Conservation (phyloP, 2,113 vertebrate genomes). For the Pedetes capensis region DNA sequence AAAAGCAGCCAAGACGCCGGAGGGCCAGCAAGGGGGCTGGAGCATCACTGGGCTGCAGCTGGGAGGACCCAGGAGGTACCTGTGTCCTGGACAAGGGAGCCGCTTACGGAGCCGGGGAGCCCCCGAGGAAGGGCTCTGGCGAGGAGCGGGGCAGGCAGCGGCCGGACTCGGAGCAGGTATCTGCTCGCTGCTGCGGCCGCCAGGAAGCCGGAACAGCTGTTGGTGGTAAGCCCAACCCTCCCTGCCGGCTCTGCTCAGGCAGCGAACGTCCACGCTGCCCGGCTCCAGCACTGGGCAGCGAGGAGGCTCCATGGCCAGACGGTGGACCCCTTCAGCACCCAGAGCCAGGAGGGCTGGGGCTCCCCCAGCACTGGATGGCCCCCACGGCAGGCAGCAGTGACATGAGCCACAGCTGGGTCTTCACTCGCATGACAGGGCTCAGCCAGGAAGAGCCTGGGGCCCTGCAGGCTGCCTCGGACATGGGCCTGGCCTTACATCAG, state of each 20-base stretch:
- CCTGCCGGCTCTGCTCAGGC: fast-evolving
- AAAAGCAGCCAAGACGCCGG: neutral
- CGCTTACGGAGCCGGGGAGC: neutral
- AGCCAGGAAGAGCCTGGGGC: conserved; percentile 61
- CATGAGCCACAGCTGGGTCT: neutral
- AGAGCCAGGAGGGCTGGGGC: neutral
- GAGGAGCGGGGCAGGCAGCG: fast-evolving
- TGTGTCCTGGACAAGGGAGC: neutral
- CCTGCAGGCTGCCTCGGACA: conserved; percentile 80
- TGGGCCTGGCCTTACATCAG: conserved; percentile 84
- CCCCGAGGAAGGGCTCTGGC: neutral
- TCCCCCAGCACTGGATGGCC: neutral
- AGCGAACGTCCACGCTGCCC: neutral
- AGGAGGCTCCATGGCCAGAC: neutral
- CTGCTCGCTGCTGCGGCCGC: neutral
- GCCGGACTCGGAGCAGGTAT: neutral
- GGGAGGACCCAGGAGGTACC: neutral
- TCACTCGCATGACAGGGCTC: conserved; percentile 21
- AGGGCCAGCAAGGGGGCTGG: neutral
- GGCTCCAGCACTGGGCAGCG: fast-evolving
- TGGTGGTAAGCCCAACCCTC: neutral
- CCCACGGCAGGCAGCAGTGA: neutral
- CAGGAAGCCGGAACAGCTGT: neutral
- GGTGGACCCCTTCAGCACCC: fast-evolving
- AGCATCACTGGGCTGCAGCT: fast-evolving